Base-by-base conservation (phyloP, 2,888 invertebrate species). In the Hypsopygia costalis region DNA sequence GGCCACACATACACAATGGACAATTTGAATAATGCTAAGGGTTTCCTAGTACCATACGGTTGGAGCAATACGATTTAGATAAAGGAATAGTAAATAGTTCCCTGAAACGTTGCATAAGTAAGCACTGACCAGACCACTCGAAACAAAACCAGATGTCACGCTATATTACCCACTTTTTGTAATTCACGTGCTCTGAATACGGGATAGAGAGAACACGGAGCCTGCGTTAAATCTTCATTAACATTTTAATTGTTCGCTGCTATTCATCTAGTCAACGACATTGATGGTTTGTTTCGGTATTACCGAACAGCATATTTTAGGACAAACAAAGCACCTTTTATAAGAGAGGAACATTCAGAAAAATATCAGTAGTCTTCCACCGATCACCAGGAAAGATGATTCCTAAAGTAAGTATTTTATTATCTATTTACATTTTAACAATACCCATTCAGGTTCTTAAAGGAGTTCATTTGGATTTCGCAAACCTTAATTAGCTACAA, bases 271-370 rank as follows among this genome's bases (percentile, higher is more conserved):
- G 68, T 78, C 69, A 72, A 71, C 71, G 87, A 83, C 88, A 87
- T 87, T 87, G 87, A 74, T 78, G 74, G 74, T 87, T 87, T 80
- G 86, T 86, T 81, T 86, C 82, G 81, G 81, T 85, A 72, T 86
- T 81, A 78, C 81, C 69, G 80, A 78, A 82, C 70, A 68, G 79
- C 68, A 85, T 83, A 85, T 78, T 80, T 87, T 74, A 71, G 52
- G 53, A 63, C 66, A 69, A 78, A 80, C 77, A 79, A 81, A 74
- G 70, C 60, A 57, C 52, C 74, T 75, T 74, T 81, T 87, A 87
- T 78, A 88, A 86, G 77, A 66, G 52, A 70, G 57, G 65, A 59
- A 66, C 65, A 70, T 73, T 67, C 68, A 60, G 68, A 74, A 81
- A 81, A 82, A 68, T 70, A 74, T 75, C 80, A 87, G 83, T 85